Evolutionary conservation across 2,888 invertebrate genomes (phyloP).

Genomic region (Melanotus villosus): DNA sequence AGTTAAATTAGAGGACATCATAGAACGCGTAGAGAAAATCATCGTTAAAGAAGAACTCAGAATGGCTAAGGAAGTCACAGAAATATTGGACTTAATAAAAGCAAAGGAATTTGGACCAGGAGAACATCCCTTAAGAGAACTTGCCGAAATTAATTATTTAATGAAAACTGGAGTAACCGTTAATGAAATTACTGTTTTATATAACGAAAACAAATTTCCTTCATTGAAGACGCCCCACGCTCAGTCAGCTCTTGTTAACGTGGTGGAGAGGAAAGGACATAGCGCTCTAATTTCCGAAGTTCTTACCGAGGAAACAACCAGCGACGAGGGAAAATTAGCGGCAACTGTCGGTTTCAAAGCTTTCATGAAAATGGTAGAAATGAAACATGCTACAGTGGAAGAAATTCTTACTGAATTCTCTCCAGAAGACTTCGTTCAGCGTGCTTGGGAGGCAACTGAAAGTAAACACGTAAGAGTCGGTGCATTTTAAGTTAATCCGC

Average conservation of each 20-base stretch:
- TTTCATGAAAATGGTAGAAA: slow-evolving; percentile 88
- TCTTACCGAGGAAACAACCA: slow-evolving; percentile 83
- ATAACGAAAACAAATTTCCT: slow-evolving; percentile 85
- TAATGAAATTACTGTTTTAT: slow-evolving; percentile 83
- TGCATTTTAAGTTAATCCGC: too few relatives aligned
- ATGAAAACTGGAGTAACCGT: slow-evolving; percentile 83
- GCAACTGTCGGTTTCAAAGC: slow-evolving; percentile 89
- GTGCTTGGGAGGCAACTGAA: slow-evolving; percentile 85
- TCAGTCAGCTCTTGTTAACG: slow-evolving; percentile 86
- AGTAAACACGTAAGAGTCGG: slow-evolving; percentile 73
- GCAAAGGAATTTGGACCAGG: slow-evolving; percentile 87
- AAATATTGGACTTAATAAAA: slow-evolving; percentile 80
- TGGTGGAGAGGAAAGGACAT: slow-evolving; percentile 88
- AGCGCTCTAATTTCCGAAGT: slow-evolving; percentile 86
- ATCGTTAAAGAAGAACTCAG: slow-evolving; percentile 72
- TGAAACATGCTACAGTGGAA: slow-evolving; percentile 85
- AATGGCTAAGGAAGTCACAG: slow-evolving; percentile 82
- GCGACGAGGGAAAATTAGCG: slow-evolving; percentile 83
- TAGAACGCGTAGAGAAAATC: slow-evolving; percentile 72
- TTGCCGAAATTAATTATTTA: slow-evolving; percentile 86
- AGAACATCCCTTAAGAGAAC: slow-evolving; percentile 82
- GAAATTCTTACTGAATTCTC: slow-evolving; percentile 87
- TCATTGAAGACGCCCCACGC: slow-evolving; percentile 85
- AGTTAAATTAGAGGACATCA: slow-evolving; percentile 71
- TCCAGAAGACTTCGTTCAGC: slow-evolving; percentile 86